Evolutionary conservation across 2,888 invertebrate genomes (phyloP), one percentile per base, ranked within the genome.

Genomic region (Cephus spinipes): DNA sequence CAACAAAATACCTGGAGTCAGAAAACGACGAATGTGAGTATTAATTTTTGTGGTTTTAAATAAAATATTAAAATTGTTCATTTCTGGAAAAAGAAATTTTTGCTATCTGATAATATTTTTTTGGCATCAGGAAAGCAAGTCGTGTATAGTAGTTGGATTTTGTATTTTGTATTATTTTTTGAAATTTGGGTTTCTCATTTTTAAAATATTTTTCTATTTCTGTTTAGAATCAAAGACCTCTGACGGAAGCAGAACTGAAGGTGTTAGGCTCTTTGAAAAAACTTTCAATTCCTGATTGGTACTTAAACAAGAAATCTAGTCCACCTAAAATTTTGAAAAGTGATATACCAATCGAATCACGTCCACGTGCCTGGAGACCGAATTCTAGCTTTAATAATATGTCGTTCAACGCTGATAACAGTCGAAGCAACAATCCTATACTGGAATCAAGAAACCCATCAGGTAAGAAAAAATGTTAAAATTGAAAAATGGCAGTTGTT

Each of bases 221-320:
- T 33, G 31, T 71, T 33, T 71, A 71, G 33, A 12, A 71, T 71
- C 31, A 82, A 12, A 78, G 86, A 74, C 76, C 81, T 34, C 76
- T 85, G 4, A 84, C 86, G 3, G 89, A 89, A n/a, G 82, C 86
- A 0, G 89, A 89, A 80, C 15, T 86, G 32, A 85, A 83, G 73
- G 87, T 88, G 0, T 80, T 85, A 30, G 81, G 79, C 40, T 87
- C 85, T n/a, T 74, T 86, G 11, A 76, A 87, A 76, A 85, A 81
- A 31, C 79, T 89, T 0, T 80, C 86, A 3, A 84, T 88, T 23
- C 88, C 89, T 0, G 87, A 87, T 11, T 90, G 89, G 89, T 87
- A 87, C 68, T 68, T 85, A 32, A 85, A 87, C 69, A 87, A 85
- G 71, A 83, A 80, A 11, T 83, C 85, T 11, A 83, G 77, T 71